These are phyloP conservation scores for Prietella phreatophila DNA, from an alignment of 2,113 vertebrate genomes.

Conservation along the genomic window DNA sequence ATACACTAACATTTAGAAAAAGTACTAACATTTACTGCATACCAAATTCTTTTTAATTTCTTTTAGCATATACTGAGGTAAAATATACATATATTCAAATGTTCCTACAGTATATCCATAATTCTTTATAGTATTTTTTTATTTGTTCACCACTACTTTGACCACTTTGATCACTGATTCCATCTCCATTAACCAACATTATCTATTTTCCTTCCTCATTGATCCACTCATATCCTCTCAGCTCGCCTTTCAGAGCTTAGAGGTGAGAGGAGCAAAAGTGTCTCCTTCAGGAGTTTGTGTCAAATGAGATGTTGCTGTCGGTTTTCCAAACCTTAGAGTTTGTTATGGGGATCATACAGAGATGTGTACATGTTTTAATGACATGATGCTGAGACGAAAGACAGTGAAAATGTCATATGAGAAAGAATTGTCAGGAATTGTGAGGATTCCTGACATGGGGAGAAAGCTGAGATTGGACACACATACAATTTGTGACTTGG, in stretches of 20 bases:
- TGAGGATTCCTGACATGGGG: not conserved
- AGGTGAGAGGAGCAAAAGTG: slow-evolving; percentile 22
- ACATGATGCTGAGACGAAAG: slow-evolving; percentile 55
- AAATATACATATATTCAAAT: not conserved
- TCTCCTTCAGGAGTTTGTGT: slow-evolving; percentile 54
- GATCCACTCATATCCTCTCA: slow-evolving; percentile 53
- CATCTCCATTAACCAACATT: slow-evolving; percentile 44
- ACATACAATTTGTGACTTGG: slow-evolving; percentile 41
- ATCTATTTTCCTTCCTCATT: slow-evolving; percentile 52
- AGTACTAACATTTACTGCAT: not conserved
- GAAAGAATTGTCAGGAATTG: not conserved
- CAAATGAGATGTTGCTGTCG: slow-evolving; percentile 53
- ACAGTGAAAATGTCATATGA: not conserved
- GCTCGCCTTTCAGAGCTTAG: slow-evolving; percentile 50
- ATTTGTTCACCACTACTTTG: not conserved
- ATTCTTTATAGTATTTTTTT: not conserved
- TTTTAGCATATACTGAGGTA: not conserved
- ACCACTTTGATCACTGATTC: not conserved
- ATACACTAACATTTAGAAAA: too few relatives aligned
- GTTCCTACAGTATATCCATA: not conserved
- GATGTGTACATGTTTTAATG: slow-evolving; percentile 61
- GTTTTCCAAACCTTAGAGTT: slow-evolving; percentile 35
- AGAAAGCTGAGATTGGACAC: slow-evolving; percentile 47
- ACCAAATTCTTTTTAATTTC: not conserved
- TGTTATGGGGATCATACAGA: slow-evolving; percentile 48